Percentiles rank a stretch among this genome's conserved stretches.
These are phyloP conservation scores for Rhegmatorhina hoffmannsi DNA, from an alignment of 2,113 vertebrate species.

Conservation along the genomic window DNA sequence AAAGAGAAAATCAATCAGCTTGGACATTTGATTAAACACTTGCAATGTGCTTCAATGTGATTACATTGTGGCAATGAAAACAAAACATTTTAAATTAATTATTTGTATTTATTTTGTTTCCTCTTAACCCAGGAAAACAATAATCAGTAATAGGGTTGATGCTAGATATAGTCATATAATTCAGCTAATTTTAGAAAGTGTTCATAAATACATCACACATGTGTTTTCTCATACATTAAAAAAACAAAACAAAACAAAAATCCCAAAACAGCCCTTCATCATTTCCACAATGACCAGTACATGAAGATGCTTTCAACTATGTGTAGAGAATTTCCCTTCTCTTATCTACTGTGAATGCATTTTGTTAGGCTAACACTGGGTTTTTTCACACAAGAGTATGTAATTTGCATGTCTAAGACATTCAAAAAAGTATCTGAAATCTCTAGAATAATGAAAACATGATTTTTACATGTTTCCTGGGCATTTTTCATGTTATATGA, in stretches of 20 bases:
- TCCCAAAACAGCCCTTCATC: not conserved
- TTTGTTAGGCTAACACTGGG: not conserved
- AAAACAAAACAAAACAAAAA: not conserved
- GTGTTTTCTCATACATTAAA: not conserved
- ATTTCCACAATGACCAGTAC: not conserved
- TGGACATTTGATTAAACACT: not conserved
- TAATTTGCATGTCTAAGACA: not conserved
- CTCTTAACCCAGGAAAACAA: not conserved
- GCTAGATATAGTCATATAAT: not conserved
- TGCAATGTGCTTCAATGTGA: not conserved
- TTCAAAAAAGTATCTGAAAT: not conserved
- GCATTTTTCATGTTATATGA: fast-evolving
- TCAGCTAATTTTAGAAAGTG: not conserved
- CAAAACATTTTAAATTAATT: not conserved
- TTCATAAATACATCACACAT: not conserved
- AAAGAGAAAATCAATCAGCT: not conserved
- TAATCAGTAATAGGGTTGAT: not conserved
- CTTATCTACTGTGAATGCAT: not conserved
- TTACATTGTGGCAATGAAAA: not conserved
- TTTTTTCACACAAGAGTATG: not conserved
- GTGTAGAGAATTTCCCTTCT: not conserved
- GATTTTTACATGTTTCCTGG: not conserved
- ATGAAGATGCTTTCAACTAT: not conserved
- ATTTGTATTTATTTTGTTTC: not conserved
- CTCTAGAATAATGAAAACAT: not conserved